Evolutionary conservation across 2,888 invertebrate genomes (phyloP).

Genomic region (Belgica antarctica): DNA sequence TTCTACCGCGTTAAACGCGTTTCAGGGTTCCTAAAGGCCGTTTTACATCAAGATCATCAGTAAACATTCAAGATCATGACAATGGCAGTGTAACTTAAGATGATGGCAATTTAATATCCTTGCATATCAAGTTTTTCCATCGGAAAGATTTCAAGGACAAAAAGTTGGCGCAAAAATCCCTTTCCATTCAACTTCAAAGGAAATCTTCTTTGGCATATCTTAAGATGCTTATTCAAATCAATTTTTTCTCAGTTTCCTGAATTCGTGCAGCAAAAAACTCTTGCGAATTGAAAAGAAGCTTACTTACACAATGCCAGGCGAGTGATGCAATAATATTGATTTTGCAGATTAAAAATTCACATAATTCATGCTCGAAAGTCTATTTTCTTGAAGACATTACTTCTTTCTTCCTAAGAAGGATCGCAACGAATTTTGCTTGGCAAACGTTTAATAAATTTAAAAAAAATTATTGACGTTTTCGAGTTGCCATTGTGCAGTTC

Average conservation of each 20-base stretch:
- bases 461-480: background rate
- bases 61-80: background rate
- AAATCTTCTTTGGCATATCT: slow-evolving; percentile 12
- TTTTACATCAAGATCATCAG: slow-evolving; percentile 6
- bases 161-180: slow-evolving; percentile 15
- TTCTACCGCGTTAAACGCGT: slow-evolving; percentile 12
- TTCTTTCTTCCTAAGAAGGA: slow-evolving; percentile 2
- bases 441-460: slow-evolving; percentile 15
- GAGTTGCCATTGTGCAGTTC: background rate
- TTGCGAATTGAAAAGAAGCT: background rate
- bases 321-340: slow-evolving; percentile 44
- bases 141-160: slow-evolving; percentile 20
- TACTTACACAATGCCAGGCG: slow-evolving; percentile 25
- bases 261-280: background rate
- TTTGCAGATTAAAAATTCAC: slow-evolving; percentile 44
- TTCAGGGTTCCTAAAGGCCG: slow-evolving; percentile 23
- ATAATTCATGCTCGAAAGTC: slow-evolving; percentile 30
- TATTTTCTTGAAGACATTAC: slow-evolving; percentile 19
- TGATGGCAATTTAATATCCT: slow-evolving; percentile 30
- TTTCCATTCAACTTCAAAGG: background rate
- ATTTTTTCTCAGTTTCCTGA: slow-evolving; percentile 15
- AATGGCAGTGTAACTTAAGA: slow-evolving; percentile 19
- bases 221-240: slow-evolving; percentile 40
- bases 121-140: slow-evolving; percentile 39
- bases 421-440: slow-evolving; percentile 19